Evolutionary conservation across 2,797 vertebrate genomes (phyloP).

Genomic region (Percopsis omiscomaycus): DNA sequence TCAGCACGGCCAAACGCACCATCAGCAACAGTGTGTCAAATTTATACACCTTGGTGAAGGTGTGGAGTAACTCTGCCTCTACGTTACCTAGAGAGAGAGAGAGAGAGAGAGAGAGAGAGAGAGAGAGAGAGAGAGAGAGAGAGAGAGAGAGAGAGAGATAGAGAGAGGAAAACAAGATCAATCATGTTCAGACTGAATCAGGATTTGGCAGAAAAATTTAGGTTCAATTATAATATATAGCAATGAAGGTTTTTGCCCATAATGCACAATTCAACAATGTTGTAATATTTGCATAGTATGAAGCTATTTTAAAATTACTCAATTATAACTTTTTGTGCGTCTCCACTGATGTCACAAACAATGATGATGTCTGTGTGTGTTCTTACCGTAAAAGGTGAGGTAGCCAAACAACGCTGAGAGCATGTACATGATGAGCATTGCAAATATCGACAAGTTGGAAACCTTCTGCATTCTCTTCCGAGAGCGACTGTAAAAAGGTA

Average conservation of each 20-base stretch:
- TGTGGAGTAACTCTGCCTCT: constrained; percentile 94
- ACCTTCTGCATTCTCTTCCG: constrained; percentile 91
- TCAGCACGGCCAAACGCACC: constrained; percentile 93
- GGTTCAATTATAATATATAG: no score
- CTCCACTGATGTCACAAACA: background rate
- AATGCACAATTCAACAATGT: background rate
- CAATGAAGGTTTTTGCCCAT: no score
- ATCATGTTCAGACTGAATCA: no score
- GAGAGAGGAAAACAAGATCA: background rate
- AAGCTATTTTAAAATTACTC: background rate
- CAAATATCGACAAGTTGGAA: constrained; percentile 92
- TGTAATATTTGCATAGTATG: background rate
- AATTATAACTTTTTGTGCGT: background rate
- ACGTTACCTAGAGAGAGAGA: constrained; percentile 80
- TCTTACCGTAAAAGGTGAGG: constrained; percentile 93
- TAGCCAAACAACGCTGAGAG: constrained; percentile 94
- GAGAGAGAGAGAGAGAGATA: background rate
- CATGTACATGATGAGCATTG: constrained; percentile 96
- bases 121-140: background rate
- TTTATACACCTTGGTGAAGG: constrained; percentile 91
- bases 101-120: background rate
- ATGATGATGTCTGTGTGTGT: background rate
- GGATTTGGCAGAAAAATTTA: no score
- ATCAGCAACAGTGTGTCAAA: constrained; percentile 87
- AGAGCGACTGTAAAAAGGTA: constrained; percentile 77